These are phyloP conservation scores for Folsomia candida DNA, from an alignment of 2,888 invertebrate species.

Conservation along the genomic window DNA sequence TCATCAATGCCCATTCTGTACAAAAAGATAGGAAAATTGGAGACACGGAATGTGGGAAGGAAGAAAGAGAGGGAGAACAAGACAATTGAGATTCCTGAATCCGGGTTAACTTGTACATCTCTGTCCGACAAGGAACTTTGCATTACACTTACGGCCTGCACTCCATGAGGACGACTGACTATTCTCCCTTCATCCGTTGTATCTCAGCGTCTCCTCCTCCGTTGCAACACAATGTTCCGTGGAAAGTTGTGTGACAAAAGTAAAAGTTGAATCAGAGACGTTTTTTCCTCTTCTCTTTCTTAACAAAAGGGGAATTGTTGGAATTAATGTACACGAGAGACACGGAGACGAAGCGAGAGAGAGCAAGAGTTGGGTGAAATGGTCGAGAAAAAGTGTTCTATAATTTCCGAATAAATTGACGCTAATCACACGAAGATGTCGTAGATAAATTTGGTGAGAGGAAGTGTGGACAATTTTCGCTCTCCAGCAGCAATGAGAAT, in stretches of 20 bases:
- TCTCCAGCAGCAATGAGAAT: background rate
- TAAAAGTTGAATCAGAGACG: constrained; percentile 2
- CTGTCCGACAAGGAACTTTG: too few species aligned
- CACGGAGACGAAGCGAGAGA: background rate
- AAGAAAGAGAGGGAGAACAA: background rate
- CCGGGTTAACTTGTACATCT: background rate
- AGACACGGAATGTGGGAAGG: background rate
- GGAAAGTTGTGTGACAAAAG: background rate
- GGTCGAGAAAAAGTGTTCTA: constrained; percentile 4
- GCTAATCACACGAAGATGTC: constrained; percentile 15
- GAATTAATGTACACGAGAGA: background rate
- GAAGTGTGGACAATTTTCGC: background rate
- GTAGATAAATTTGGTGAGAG: background rate
- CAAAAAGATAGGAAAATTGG: constrained; percentile 1
- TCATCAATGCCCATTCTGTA: constrained; percentile 16
- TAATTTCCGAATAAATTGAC: constrained; percentile 19
- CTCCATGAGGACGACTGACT: too few species aligned
- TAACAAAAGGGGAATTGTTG: background rate
- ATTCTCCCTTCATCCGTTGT: too few species aligned
- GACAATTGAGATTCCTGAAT: constrained; percentile 7
- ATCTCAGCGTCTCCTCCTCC: too few species aligned
- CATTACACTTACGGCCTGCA: too few species aligned
- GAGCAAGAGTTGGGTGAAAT: constrained; percentile 7
- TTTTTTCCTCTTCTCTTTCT: background rate
- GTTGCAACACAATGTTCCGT: background rate